Base-by-base conservation (phyloP, 2,888 invertebrate species). In the Sminthurinus aureus region DNA sequence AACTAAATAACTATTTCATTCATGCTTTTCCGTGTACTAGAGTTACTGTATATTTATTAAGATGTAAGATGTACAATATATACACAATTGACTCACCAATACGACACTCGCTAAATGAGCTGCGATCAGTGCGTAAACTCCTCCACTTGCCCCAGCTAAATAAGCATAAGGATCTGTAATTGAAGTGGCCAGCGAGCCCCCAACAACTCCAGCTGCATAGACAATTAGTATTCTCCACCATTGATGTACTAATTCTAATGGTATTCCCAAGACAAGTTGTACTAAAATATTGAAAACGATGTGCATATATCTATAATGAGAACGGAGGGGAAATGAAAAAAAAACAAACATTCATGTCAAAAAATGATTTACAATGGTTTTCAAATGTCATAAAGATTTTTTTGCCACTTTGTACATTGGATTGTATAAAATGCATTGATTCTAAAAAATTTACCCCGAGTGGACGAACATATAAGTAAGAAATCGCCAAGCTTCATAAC, bases 381-480 rank as follows among this genome's bases (percentile, higher is more conserved):
- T n/a, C n/a, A n/a, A n/a, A n/a, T n/a, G n/a, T n/a, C n/a, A n/a
- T n/a, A n/a, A n/a, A n/a, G n/a, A n/a, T n/a, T n/a, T n/a, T n/a
- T n/a, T n/a, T n/a, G n/a, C n/a, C n/a, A n/a, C n/a, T n/a, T 71
- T 13, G n/a, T 38, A 38, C 38, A 38, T 38, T 6, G 38, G 15
- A 20, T 71, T 71, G 12, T 73, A 26, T 15, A 73, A 24, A 73
- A 26, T 73, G 18, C 22, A 22, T 73, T 51, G 12, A 75, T 50
- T n/a, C 22, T 18, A 4, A n/a, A 77, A 8, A 81, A 81, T 93
- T 92, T 90, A 95, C 95, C 97, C 97, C 85, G 96, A 95, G 91
- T 98, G 98, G 38, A 98, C 96, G 90, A 98, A 94, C 97, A 98
- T 98, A 90, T 99, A 99, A 0, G 96, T 95, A 77, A 98, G 89